Evolutionary conservation across 2,888 invertebrate species (phyloP), one percentile per base, ranked within the genome.

Genomic region (Caenorhabditis uteleia): DNA sequence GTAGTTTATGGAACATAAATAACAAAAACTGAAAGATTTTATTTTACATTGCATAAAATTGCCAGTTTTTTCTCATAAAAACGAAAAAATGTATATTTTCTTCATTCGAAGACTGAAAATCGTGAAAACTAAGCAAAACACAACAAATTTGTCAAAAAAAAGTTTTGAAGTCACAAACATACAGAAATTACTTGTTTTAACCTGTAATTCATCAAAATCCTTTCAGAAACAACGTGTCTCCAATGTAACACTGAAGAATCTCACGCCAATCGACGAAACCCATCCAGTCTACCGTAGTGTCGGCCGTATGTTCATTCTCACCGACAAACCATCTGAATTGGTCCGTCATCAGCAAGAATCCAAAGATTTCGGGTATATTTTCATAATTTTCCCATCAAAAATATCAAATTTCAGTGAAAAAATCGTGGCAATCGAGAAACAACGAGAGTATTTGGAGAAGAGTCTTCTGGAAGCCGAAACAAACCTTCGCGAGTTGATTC

Each of bases 381-480:
- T 44, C 1, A 23, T 27, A 23, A 20, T 38, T n/a, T 39, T 20
- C 39, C 18, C 33, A 23, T 33, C 21, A 25, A 45, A 48, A 34
- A 6, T 10, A 39, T 46, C 14, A 33, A n/a, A 34, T 45, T 70
- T 33, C 51, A 69, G 68, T 33, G 68, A 62, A 1, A 58, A 66
- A 43, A 57, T 59, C 14, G 70, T 57, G 5, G 51, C 59, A 1
- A 85, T 86, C 31, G 84, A 90, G 85, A 88, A 87, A 69, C 91
- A 88, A 77, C 92, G 91, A 85, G 85, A 87, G n/a, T 91, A 91
- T 84, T 86, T 93, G 77, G 91, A 91, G 82, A 88, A 88, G 76
- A 91, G 88, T 84, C 85, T 93, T 67, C 91, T 91, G 83, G 92
- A 92, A 82, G 90, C 90, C 80, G 90, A 91, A 85, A 89, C 91